Evolutionary conservation across 2,113 vertebrate genomes (phyloP), one percentile per base, ranked within the genome.

Genomic region (Sula dactylatra): DNA sequence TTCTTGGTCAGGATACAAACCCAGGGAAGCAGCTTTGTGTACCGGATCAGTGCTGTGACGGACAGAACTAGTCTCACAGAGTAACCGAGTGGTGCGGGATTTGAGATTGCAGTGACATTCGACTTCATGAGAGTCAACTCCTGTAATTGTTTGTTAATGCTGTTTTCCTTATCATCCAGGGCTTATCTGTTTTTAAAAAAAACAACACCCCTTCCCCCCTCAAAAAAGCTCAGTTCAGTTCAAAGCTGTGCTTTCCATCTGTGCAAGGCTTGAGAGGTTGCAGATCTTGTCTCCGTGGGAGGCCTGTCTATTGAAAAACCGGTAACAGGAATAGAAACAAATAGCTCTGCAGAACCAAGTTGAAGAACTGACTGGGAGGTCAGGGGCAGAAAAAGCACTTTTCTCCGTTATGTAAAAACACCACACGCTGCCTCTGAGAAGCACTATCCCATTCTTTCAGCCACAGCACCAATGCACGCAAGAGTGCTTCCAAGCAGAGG

Each of bases 261-360:
- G 74, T 55, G 93, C 38, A 2, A 52, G 76, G 67, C 78, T 86
- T 89, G 91, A 93, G 87, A 78, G 76, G 83, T 62, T 92, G 90
- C 90, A 93, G 82, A 92, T 88, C 78, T 32, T 13, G 65, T 79
- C 97, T 94, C 93, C 2, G 88, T 93, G 97, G 96, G 98, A 97
- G 95, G 96, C 94, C 95, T 36, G 90, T 85, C 79, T 90, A 31
- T 85, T 92, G 85, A 89, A 50, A 81, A 81, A n/a, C 55, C 19
- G 1, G 49, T 45, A 92, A 91, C 14, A 44, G 70, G 79, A 86
- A 82, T 47, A 74, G 89, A 94, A 95, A 95, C 86, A 93, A 95
- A 77, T 50, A 58, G 56, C 77, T 50, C 62, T 40, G 66, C 50
- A 54, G 40, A 65, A 34, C 20, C 4, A 4, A 79, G 11, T 4